These are phyloP conservation scores for Polymixis flavicincta DNA, from an alignment of 2,888 invertebrate species.

Conservation along the genomic window DNA sequence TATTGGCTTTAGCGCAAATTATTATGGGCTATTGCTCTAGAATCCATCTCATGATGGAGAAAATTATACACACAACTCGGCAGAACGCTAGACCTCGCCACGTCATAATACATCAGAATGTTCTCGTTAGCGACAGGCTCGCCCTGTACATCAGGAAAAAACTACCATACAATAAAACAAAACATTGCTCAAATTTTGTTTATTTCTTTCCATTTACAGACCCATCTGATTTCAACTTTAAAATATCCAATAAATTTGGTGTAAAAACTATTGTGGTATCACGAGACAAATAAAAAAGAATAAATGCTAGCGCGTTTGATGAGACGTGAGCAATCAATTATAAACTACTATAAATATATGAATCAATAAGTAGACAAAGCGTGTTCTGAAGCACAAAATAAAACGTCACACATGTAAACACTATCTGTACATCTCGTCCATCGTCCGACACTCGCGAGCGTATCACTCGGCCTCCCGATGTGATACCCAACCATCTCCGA, in stretches of 20 bases:
- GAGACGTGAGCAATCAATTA: constrained; percentile 74
- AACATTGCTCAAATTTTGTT: constrained; percentile 79
- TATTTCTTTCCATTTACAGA: constrained; percentile 86
- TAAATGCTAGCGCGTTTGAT: constrained; percentile 71
- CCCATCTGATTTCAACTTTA: constrained; percentile 85
- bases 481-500: constrained; percentile 69
- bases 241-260: constrained; percentile 82
- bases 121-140: no score
- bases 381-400: constrained; percentile 86
- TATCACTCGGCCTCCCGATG: constrained; percentile 51
- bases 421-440: constrained; percentile 77
- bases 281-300: constrained; percentile 73
- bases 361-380: constrained; percentile 81
- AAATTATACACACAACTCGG: neutral
- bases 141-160: constrained; percentile 1
- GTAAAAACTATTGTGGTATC: constrained; percentile 76
- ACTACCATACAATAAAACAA: constrained; percentile 71
- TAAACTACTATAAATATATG: constrained; percentile 85
- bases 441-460: constrained; percentile 59
- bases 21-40: neutral
- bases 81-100: neutral
- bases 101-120: no score
- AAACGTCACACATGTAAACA: constrained; percentile 81
- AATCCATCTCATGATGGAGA: neutral
- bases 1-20: neutral